Evolutionary conservation across 2,888 invertebrate species (phyloP), one percentile per base, ranked within the genome.

Genomic region (Nomada fabriciana): DNA sequence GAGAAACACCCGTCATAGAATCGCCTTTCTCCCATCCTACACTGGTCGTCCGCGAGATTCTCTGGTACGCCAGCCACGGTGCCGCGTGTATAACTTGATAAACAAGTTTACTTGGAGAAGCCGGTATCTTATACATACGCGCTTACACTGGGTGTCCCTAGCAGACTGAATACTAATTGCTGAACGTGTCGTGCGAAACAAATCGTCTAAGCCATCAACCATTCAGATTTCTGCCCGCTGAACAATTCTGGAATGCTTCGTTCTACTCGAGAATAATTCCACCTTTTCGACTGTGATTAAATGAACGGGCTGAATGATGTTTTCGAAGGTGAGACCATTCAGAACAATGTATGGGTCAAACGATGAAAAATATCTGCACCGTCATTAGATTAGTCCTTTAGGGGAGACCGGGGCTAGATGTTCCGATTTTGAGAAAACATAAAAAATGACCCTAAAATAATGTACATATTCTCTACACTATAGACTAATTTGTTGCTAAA

Each of bases 71-170:
- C 70, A 76, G 68, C 70, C 73, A 61, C 52, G 69, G 61, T 52
- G 64, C 82, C 68, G 60, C 60, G 77, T 79, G 82, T 89, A 88
- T 87, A 89, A 89, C 89, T 89, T 85, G 89, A 89, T 89, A 89
- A 89, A 89, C 89, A 89, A 89, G 89, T 89, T 89, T 89, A 89
- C 88, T 88, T 88, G 86, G 81, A 80, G 86, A 86, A 80, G 84
- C 87, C 88, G 86, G 89, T 86, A 79, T 88, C 89, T 86, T 88
- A 60, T 67, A 59, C 64, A 63, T 86, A 82, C 82, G 76, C 70
- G 80, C 75, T 82, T 89, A 87, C 88, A 89, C 86, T 86, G 87
- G 89, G 89, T 89, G 88, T 89, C 80, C 80, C 83, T 78, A 82
- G 76, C 75, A 80, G 72, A 86, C 82, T 77, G 83, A 88, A 88